phyloP scores from a whole-genome alignment of 2,113 vertebrate species.

The Rissa tridactyla region DNA sequence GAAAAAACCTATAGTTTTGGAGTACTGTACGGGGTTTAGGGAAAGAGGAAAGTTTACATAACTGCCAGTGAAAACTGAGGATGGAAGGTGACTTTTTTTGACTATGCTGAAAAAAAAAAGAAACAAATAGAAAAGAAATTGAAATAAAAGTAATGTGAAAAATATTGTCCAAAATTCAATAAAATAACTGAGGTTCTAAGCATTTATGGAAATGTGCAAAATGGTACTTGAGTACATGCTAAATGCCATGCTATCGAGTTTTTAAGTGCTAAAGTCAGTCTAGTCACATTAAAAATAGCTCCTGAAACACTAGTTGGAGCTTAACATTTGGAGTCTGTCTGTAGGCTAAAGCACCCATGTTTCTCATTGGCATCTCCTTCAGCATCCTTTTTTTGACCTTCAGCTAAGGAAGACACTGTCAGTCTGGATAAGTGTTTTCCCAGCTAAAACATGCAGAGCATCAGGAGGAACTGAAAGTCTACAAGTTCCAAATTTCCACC shows the following conservation, averaged over 20 bases:
- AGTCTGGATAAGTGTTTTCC: constrained; percentile 25
- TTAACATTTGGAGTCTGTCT: neutral
- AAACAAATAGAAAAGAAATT: neutral
- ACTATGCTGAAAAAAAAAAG: neutral
- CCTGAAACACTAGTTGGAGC: neutral
- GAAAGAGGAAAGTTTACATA: neutral
- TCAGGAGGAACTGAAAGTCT: constrained; percentile 19
- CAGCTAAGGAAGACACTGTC: neutral
- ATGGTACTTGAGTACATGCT: neutral
- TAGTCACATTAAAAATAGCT: constrained; percentile 4
- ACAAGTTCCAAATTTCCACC: constrained; percentile 39
- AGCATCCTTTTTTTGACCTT: neutral
- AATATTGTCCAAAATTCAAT: neutral
- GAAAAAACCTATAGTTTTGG: neutral
- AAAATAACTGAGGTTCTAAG: neutral
- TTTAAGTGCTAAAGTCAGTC: neutral
- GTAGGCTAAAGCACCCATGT: neutral
- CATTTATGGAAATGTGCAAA: neutral
- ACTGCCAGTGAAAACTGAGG: neutral
- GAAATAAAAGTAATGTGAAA: neutral
- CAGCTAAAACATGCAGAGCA: constrained; percentile 22
- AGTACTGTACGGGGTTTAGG: neutral
- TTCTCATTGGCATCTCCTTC: neutral
- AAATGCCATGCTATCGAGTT: neutral
- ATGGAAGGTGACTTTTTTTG: neutral